Evolutionary conservation across 2,888 invertebrate genomes (phyloP).

Genomic region (Tachystola acroxantha): DNA sequence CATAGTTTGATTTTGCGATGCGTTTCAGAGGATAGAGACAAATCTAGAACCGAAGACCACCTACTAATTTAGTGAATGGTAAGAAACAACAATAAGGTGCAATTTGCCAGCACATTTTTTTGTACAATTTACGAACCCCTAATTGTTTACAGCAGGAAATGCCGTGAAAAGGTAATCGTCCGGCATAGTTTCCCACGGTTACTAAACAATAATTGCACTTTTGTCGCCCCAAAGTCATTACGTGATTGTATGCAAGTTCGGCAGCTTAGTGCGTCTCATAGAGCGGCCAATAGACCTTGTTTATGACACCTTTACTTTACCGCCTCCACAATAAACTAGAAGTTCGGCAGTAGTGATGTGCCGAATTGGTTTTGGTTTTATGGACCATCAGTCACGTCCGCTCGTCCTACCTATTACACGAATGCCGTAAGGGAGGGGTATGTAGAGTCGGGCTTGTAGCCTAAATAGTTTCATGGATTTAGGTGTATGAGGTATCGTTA

Average conservation of each 20-base stretch:
- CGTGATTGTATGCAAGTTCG: conserved; percentile 66
- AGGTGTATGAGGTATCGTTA: too few relatives aligned
- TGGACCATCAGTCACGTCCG: too few relatives aligned
- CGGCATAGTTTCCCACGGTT: conserved; percentile 59
- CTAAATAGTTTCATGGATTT: too few relatives aligned
- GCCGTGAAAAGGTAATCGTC: conserved; percentile 17
- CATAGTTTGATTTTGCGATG: too few relatives aligned
- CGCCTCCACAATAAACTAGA: conserved; percentile 54
- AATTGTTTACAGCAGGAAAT: conserved; percentile 10
- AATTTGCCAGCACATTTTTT: not conserved
- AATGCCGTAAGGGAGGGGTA: too few relatives aligned
- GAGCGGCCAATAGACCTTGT: conserved; percentile 33
- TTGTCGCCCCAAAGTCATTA: conserved; percentile 57
- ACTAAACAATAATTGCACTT: conserved; percentile 61
- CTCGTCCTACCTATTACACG: too few relatives aligned
- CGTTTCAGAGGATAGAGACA: too few relatives aligned
- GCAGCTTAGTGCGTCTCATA: conserved; percentile 55
- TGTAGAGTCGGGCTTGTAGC: too few relatives aligned
- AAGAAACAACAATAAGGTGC: not conserved
- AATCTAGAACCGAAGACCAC: too few relatives aligned
- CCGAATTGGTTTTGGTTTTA: too few relatives aligned
- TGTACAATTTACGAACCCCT: conserved; percentile 4
- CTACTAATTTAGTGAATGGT: too few relatives aligned
- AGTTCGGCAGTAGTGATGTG: conserved; percentile 13
- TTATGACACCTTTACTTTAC: conserved; percentile 47